Evolutionary conservation across 2,113 vertebrate genomes (phyloP).

Genomic region (Elephantulus edwardii): DNA sequence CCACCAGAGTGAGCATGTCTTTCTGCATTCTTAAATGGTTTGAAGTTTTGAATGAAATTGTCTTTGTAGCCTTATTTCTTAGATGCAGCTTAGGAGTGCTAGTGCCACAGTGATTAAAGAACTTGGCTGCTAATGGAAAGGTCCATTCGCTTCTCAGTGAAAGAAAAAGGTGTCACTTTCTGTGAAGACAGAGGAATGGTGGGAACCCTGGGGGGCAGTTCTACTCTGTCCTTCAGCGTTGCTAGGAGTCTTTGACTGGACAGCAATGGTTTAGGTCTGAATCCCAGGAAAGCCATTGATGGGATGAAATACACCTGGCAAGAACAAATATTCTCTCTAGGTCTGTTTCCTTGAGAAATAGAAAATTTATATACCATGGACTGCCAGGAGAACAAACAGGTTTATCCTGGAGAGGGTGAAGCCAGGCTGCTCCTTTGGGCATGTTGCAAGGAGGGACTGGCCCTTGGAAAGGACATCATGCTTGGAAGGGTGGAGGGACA

Average conservation of each 20-base stretch:
- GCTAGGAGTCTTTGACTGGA: neutral
- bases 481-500: no score
- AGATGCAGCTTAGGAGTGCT: neutral
- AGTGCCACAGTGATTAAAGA: neutral
- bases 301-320: neutral
- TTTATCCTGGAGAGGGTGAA: neutral
- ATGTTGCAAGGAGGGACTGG: no score
- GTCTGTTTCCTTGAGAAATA: neutral
- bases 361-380: no score
- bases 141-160: neutral
- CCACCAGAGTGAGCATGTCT: neutral
- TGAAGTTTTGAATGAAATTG: conserved; percentile 1
- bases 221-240: neutral
- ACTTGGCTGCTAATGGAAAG: neutral
- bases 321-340: neutral
- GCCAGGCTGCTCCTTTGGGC: no score
- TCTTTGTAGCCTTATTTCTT: conserved; percentile 6
- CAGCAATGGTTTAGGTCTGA: neutral
- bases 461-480: no score
- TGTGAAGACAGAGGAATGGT: no score
- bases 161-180: neutral
- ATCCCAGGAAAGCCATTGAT: neutral
- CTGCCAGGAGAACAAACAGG: no score
- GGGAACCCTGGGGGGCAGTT: neutral
- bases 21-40: neutral